A percentile compares a stretch with the other conserved stretches of the same genome.
These are phyloP conservation scores for Limnothrissa miodon DNA, from an alignment of 2,113 vertebrate species.

Conservation along the genomic window DNA sequence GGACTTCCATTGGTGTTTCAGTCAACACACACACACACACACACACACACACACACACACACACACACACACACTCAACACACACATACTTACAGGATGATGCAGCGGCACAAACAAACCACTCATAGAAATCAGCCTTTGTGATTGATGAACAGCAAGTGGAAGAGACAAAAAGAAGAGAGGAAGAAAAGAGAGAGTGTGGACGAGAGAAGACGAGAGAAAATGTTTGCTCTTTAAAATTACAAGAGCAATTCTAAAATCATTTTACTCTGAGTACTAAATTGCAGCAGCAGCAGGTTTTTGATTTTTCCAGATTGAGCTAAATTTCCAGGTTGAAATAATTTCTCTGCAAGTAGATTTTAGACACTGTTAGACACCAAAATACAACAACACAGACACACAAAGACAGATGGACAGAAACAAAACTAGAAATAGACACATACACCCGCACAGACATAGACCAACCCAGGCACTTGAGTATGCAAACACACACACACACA, in stretches of 20 bases:
- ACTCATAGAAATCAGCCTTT: no score
- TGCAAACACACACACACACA: background rate
- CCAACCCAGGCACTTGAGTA: no score
- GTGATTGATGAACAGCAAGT: no score
- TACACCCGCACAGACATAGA: background rate
- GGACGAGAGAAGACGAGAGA: conserved; percentile 21
- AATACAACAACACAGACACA: conserved; percentile 7
- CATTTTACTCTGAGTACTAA: no score
- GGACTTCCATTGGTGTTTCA: no score
- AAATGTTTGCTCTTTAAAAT: conserved; percentile 29
- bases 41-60: background rate
- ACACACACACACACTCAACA: background rate
- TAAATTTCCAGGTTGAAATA: background rate
- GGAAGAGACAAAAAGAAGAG: no score
- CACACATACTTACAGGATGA: background rate
- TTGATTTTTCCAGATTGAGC: no score
- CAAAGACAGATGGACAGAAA: background rate
- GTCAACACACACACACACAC: background rate
- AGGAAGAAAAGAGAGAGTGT: background rate
- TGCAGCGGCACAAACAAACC: no score
- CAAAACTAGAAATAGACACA: background rate
- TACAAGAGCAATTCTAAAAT: no score
- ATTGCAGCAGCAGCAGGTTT: no score
- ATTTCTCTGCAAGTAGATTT: no score
- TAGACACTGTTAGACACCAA: no score